Base-by-base conservation (phyloP, 2,113 vertebrate species). In the Strix aluco region DNA sequence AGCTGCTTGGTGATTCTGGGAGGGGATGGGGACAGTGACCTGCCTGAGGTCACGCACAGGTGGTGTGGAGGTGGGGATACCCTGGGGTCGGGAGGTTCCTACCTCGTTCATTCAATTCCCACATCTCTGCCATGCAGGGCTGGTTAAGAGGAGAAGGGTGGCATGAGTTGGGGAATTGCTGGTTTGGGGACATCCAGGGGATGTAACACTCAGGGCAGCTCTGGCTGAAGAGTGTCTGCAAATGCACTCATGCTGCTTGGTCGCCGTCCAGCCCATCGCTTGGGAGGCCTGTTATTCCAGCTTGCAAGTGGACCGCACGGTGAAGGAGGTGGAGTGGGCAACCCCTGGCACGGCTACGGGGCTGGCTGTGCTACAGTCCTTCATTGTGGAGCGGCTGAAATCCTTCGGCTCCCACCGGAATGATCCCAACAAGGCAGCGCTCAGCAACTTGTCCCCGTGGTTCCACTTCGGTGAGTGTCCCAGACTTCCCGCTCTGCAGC, bases 361-460 rank as follows among this genome's bases (percentile, higher is more conserved):
- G 14, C 80, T 98, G 93, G 96, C 91, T 47, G 97, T 98, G 97
- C 88, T 99, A 86, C 98, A 99, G 95, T 98, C 99, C 55, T 99
- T 99, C 96, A 98, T 99, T 7, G 54, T 97, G 1, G 61, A 97
- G 61, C 97, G 99, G 6, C 98, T 99, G 23, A 97, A 98, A 71
- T 70, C 92, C 85, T 99, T 99, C 5, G 75, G 95, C 63, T 94
- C 97, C 6, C 94, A 98, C 23, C 97, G 99, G 44, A 99, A 99
- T 1, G 95, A 99, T 88, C 99, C 99, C 10, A 99, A 99, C 89
- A 94, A 85, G 30, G 78, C 79, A 0, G 99, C 98, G 1, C 98
- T 99, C 78, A 99, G 99, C 97, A 98, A 99, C 91, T 98, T 99
- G 51, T 99, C 99, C 3, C 99, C 99, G 0, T 99, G 99, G 99